Conservation (phyloP, 2,888 invertebrate genomes). For the Dryococelus australis region DNA sequence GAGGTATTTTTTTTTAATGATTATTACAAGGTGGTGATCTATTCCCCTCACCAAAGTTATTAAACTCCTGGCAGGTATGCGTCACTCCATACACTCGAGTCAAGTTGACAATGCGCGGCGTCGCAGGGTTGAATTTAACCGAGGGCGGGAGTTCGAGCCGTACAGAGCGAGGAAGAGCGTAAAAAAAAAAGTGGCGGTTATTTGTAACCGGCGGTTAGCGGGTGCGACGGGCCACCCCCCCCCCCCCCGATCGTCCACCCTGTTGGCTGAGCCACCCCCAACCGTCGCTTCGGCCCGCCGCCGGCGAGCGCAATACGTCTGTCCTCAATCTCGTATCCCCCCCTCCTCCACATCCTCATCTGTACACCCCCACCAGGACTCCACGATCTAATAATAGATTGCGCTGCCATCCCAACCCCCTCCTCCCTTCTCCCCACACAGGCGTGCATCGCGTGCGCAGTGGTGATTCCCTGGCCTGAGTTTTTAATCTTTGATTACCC, state of each 20-base stretch:
- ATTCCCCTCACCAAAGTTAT: no score
- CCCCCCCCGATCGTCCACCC: not conserved
- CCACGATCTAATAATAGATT: constrained; percentile 16
- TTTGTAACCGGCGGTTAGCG: no score
- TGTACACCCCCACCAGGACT: not conserved
- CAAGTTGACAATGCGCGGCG: no score
- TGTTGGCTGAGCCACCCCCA: not conserved
- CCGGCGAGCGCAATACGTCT: not conserved
- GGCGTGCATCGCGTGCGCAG: not conserved
- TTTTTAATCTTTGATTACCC: not conserved
- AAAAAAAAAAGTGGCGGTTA: no score
- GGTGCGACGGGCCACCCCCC: no score
- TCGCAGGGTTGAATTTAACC: no score
- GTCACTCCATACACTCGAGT: no score
- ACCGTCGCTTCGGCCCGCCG: not conserved
- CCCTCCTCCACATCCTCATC: not conserved
- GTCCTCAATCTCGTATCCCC: not conserved
- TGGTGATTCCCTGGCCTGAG: not conserved
- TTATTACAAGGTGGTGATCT: no score
- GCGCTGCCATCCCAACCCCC: not conserved
- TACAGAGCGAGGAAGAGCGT: no score
- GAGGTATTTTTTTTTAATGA: no score
- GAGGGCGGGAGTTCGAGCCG: no score
- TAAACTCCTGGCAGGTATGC: no score
- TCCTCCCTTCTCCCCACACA: not conserved